These are phyloP conservation scores for Ceratitis capitata DNA, from an alignment of 1,140 invertebrate species.

Conservation along the genomic window DNA sequence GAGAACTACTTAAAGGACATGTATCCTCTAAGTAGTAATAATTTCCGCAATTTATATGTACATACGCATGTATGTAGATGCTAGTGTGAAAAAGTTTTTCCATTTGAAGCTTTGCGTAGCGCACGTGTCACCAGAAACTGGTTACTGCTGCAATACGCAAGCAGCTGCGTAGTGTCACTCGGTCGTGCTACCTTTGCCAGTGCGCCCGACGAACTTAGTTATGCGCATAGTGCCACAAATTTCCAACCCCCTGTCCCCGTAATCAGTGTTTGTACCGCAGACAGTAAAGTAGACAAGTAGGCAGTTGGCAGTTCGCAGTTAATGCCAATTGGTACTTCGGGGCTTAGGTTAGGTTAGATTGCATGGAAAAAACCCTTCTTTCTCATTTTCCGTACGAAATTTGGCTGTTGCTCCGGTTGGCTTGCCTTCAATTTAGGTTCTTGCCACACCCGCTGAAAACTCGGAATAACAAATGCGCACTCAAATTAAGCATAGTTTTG, in stretches of 20 bases:
- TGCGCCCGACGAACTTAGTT: neutral
- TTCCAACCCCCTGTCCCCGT: neutral
- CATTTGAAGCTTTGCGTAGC: neutral
- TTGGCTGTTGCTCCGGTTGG: neutral
- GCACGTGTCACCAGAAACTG: neutral
- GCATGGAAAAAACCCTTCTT: no score
- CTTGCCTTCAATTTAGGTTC: neutral
- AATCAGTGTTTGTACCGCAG: constrained; percentile 7
- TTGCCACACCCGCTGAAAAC: neutral
- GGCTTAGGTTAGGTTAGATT: no score
- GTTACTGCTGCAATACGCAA: neutral
- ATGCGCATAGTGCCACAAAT: neutral
- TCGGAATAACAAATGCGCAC: constrained; percentile 23
- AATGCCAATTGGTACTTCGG: constrained; percentile 16
- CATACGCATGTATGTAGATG: no score
- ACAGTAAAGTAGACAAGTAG: constrained; percentile 19
- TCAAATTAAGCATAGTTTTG: constrained; percentile 13
- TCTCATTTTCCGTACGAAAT: no score
- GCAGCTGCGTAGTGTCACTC: neutral
- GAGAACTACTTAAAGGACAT: neutral
- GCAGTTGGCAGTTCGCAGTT: neutral
- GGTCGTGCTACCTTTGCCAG: neutral
- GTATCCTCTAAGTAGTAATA: constrained; percentile 25
- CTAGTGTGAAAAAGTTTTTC: constrained; percentile 11
- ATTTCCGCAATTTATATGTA: constrained; percentile 33